Base-by-base conservation (phyloP, 2,113 vertebrate species). In the Nanorana parkeri region DNA sequence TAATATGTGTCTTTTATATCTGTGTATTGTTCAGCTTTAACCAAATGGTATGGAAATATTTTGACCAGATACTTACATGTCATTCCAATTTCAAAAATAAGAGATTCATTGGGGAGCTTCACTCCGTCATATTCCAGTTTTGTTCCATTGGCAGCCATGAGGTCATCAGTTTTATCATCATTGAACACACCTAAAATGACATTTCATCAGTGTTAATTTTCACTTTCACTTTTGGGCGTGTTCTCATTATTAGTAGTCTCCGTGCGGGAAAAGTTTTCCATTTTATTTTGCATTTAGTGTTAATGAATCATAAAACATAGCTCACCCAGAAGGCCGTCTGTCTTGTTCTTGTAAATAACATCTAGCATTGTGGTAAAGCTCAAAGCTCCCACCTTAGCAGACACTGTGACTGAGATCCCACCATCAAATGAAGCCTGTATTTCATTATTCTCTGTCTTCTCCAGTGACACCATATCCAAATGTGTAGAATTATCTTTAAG, bases 241-340 rank as follows among this genome's bases (percentile, higher is more conserved):
- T 7, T 41, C 1, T 41, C 29, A 32, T 32, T 2, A 36, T 36
- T 36, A 36, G 8, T 5, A 2, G 8, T 36, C 32, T 47, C 41
- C 8, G 2, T 15, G 1, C 11, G 13, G 8, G 41, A 47, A 47
- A 1, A 13, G 10, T 2, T 8, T 8, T 47, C 10, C 1, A 1
- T 24, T 21, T 63, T 2, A 1, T 13, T 47, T 47, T 47, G 41
- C 41, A 47, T 8, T 47, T 10, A 47, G 8, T 8, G 21, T n/a
- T 11, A 5, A 58, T 21, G 1, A 19, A 0, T 60, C 5, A 20
- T 15, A 17, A 36, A 41, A 21, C 17, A 3, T 3, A 8, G 21
- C 84, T 83, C 68, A 85, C 84, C 84, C 36, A 85, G 65, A 51
- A 85, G 80, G 11, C 84, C 84, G 54, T 83, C 80, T 5, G 84